phyloP scores from a whole-genome alignment of 1,140 invertebrate species.

The Melitaea cinxia region DNA sequence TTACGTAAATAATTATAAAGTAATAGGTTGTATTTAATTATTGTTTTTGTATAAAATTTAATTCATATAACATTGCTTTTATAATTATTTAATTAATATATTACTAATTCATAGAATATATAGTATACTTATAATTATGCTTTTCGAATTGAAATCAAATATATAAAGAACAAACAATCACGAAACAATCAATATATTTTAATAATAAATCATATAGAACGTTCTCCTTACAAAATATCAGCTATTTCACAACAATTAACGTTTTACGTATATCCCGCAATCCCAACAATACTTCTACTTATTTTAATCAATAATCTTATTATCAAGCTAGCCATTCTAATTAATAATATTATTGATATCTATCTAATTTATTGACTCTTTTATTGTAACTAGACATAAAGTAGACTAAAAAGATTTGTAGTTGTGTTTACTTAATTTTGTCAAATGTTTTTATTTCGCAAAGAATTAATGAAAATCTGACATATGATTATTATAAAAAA shows the following conservation, averaged over 20 bases:
- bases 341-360: slow-evolving; percentile 14
- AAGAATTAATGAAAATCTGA: neutral
- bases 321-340: slow-evolving; percentile 20
- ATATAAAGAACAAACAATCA: neutral
- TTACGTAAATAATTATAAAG: neutral
- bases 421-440: neutral
- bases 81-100: slow-evolving; percentile 16
- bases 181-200: neutral
- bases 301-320: slow-evolving; percentile 8
- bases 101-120: neutral
- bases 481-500: neutral
- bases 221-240: neutral
- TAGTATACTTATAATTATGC: neutral
- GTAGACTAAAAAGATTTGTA: neutral
- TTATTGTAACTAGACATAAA: slow-evolving; percentile 12
- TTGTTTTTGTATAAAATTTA: slow-evolving; percentile 44
- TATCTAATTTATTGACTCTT: slow-evolving; percentile 23
- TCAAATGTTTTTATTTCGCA: neutral
- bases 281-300: slow-evolving; percentile 11
- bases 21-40: slow-evolving; percentile 12
- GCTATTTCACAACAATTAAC: slow-evolving; percentile 11
- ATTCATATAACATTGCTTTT: slow-evolving; percentile 31
- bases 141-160: neutral
- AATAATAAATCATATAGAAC: slow-evolving; percentile 1
- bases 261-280: slow-evolving; percentile 15